Base-by-base conservation (phyloP, 2,797 vertebrate species). In the Parotocinclus haroldoi region DNA sequence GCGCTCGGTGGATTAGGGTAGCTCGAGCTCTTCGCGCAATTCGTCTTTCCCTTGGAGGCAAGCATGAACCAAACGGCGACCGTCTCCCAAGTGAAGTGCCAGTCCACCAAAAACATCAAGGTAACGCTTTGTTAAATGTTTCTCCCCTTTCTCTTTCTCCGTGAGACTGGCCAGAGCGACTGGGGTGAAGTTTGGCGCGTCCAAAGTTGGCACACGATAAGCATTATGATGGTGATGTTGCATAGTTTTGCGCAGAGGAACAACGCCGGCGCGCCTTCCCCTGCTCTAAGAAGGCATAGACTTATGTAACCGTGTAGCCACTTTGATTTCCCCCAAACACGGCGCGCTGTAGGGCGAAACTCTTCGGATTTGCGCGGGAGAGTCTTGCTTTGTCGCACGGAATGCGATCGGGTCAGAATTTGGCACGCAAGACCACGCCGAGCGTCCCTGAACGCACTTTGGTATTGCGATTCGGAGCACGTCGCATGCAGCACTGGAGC, bases 11-110 rank as follows among this genome's bases (percentile, higher is more conserved):
- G 61, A 54, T 63, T 63, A 53, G 40, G 10, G 8, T 42, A 8
- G 40, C 10, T n/a, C 14, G 12, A 48, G 36, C 12, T 60, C 27
- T 27, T 27, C 27, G 45, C 52, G 18, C 36, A 45, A 44, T 50
- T 63, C 54, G 36, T 66, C 48, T 11, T 61, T 58, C 11, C 1
- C 13, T 48, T n/a, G 45, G 11, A n/a, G 10, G 45, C 45, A 12
- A n/a, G 3, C 45, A 48, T 48, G 45, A 48, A 97, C 87, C 95
- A 97, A 85, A 95, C 95, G 46, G 93, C 93, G 71, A 89, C 86
- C 48, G 94, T 96, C 50, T 96, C 95, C 76, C 95, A 96, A 68
- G 92, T 93, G 49, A 93, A 93, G 81, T 95, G 93, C 78, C 93
- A 93, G 72, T 86, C 94, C 18, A 83, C 92, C 2, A 93, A 93